Evolutionary conservation across 2,113 vertebrate genomes (phyloP), one percentile per base, ranked within the genome.

Genomic region (Misgurnus mizolepis): DNA sequence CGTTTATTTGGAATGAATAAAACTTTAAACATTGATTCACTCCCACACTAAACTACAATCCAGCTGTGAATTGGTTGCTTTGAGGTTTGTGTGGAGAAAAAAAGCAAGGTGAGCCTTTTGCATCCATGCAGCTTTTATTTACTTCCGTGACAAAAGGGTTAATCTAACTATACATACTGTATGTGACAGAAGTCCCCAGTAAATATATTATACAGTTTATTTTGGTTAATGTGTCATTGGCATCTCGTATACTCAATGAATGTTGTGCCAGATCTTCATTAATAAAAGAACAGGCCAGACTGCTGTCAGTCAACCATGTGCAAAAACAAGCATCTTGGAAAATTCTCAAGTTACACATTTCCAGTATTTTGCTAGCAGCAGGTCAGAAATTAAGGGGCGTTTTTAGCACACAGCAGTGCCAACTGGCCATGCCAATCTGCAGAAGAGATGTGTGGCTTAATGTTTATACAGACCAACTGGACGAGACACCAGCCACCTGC

Each of bases 51-150:
- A 80, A 80, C 68, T 71, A 64, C 15, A 40, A 56, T 58, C 62
- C 70, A 74, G 62, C 70, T 49, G 50, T 67, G 62, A 80, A 74
- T 56, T 74, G 22, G 55, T 43, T 55, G 61, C 47, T 60, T 53
- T 62, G 34, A 49, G 17, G 45, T 64, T 71, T 65, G 56, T 40
- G 40, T 45, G 40, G 56, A 6, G 39, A 67, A 75, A 58, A 58
- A 22, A 78, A 22, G 8, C 45, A 64, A 66, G 15, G 50, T 14
- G 18, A 14, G 15, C 15, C 9, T 39, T 72, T 73, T 62, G 41
- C 10, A 75, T 61, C 72, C 18, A 62, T 34, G 7, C 58, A 61
- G 58, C 12, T 6, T 58, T 73, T 39, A 72, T n/a, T 58, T 17
- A 43, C 39, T 45, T 1, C 11, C 60, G 41, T 62, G 8, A 22